phyloP scores from a whole-genome alignment of 1,140 invertebrate genomes.

The Neotoxoptera formosana region DNA sequence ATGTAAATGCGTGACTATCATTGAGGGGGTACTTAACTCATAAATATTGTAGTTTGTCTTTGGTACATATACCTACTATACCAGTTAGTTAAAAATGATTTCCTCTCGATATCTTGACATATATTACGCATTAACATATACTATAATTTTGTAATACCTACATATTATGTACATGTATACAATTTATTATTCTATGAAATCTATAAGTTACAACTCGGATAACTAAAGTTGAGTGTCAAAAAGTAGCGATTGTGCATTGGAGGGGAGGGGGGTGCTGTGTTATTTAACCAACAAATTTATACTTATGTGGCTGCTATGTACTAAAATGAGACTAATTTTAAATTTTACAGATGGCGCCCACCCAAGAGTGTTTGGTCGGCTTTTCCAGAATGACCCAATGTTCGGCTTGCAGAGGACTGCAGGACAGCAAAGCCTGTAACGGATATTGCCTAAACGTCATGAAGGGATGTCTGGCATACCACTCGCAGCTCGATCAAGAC shows the following conservation, averaged over 20 bases:
- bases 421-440: slow-evolving; percentile 78
- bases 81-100: neutral
- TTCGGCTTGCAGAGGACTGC: slow-evolving; percentile 79
- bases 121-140: neutral
- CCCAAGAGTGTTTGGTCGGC: slow-evolving; percentile 77
- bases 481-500: slow-evolving; percentile 81
- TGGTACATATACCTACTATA: no score
- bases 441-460: slow-evolving; percentile 90
- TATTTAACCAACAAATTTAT: neutral
- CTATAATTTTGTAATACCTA: neutral
- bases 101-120: neutral
- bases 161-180: neutral
- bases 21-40: neutral
- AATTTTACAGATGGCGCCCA: slow-evolving; percentile 66
- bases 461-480: slow-evolving; percentile 85
- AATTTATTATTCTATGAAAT: neutral
- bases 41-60: no score
- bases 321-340: neutral
- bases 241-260: neutral
- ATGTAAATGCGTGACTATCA: neutral
- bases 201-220: neutral
- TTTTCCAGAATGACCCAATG: slow-evolving; percentile 87
- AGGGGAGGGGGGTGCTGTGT: neutral
- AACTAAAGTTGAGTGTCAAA: neutral
- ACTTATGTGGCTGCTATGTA: neutral